These are phyloP conservation scores for Lasiurus cinereus DNA, from an alignment of 2,113 vertebrate species.

Conservation along the genomic window DNA sequence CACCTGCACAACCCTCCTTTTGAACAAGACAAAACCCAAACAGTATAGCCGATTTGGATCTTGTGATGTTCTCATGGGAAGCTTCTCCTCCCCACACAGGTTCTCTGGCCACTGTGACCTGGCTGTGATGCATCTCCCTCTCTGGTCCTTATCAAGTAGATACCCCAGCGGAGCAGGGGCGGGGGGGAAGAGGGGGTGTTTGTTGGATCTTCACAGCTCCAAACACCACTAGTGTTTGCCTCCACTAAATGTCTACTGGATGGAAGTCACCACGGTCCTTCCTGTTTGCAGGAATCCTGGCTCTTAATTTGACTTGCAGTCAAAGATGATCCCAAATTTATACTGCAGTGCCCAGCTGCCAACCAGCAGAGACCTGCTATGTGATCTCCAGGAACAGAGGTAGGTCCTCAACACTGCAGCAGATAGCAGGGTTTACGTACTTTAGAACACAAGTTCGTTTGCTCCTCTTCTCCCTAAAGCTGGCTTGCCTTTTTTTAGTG, in stretches of 20 bases:
- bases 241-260: neutral
- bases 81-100: neutral
- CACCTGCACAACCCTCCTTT: neutral
- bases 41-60: neutral
- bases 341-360: no score
- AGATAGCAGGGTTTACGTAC: neutral
- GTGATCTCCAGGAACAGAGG: neutral
- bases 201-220: neutral
- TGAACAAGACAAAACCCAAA: neutral
- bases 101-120: neutral
- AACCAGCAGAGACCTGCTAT: neutral
- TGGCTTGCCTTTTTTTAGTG: neutral
- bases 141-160: neutral
- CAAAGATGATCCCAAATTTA: neutral
- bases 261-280: neutral
- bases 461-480: neutral
- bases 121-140: rapidly evolving
- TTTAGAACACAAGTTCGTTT: neutral
- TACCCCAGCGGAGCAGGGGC: no score
- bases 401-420: neutral
- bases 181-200: no score
- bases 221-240: neutral
- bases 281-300: neutral
- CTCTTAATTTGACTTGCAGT: conserved; percentile 34
- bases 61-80: neutral